Conservation (phyloP, 2,113 vertebrate species). For the Panthera uncia region DNA sequence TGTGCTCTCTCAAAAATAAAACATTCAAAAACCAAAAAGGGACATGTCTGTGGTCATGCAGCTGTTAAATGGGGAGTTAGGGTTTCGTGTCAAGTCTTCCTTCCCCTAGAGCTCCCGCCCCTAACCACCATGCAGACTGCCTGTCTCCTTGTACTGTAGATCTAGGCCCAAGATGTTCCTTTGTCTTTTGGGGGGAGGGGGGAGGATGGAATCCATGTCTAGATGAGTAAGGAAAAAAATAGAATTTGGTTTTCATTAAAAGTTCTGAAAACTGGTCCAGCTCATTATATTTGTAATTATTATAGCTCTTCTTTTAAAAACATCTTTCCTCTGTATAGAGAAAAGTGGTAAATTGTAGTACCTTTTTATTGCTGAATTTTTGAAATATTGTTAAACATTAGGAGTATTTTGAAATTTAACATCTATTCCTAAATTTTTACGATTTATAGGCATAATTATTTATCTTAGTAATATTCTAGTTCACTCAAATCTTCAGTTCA, state of each 20-base stretch:
- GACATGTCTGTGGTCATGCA: neutral
- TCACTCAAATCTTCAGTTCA: neutral
- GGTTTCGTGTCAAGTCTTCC: neutral
- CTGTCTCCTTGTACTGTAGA: neutral
- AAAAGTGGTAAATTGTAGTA: neutral
- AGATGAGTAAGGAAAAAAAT: neutral
- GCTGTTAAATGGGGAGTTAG: neutral
- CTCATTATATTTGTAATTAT: conserved; percentile 33
- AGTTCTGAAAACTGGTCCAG: neutral
- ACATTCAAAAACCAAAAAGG: neutral
- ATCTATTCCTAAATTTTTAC: conserved; percentile 6
- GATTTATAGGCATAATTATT: neutral
- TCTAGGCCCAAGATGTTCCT: neutral
- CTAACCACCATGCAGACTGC: neutral
- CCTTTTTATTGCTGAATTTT: conserved; percentile 11
- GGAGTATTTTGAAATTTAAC: conserved; percentile 15
- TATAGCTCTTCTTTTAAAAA: neutral
- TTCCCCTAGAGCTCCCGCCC: neutral
- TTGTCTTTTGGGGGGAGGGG: neutral
- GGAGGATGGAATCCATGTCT: neutral
- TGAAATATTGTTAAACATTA: conserved; percentile 51
- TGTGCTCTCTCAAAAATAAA: too few relatives aligned
- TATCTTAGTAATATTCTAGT: conserved; percentile 6
- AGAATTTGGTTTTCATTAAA: neutral
- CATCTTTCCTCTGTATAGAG: neutral